Evolutionary conservation across 2,888 invertebrate genomes (phyloP), one percentile per base, ranked within the genome.

Genomic region (Odontocolon sp.): DNA sequence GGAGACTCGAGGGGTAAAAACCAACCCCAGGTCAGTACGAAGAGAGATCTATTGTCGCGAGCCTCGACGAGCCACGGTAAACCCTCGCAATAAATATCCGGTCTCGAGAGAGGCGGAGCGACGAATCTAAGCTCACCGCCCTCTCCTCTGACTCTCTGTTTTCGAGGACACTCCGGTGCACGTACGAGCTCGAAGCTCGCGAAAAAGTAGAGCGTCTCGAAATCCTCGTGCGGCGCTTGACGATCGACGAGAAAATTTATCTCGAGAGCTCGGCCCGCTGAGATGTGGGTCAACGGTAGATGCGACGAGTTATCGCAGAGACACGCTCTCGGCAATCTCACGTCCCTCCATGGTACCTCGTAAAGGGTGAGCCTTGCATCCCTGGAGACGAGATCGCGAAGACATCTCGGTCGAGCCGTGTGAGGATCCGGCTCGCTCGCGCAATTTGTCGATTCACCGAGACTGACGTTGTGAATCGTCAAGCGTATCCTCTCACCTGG

Each of bases 1-100:
- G 93, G 91, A 1, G 94, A 93, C 82, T 94, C 93, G 14, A 93
- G 90, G 0, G 94, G 93, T 80, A 96, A 88, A 85, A 95, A 94
- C 81, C 94, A 94, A 50, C 96, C 96, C 96, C 96, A 96, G 45
- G 96, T 95, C 80, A 96, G 92, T 71, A 97, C 91, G 88, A 96
- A 96, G 69, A 97, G 92, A 40, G 96, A 96, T 57, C 95, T 93
- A 87, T 96, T 96, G 78, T 95, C 93, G 77, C 95, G 93, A 1
- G 96, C 95, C 87, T 95, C 95, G 67, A 96, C 92, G 79, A 96
- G 91, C 95, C 96, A 96, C 2, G 96, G 96, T 70, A 94, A 91
- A 71, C 94, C 94, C n/a, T 93, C 93, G 90, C 95, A 95, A 82
- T 94, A 92, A n/a, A 93, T 92, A 83, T 93, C 93, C 9, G 93